phyloP scores from a whole-genome alignment of 2,888 invertebrate species.

The Gastracanthus pulcherrimus region DNA sequence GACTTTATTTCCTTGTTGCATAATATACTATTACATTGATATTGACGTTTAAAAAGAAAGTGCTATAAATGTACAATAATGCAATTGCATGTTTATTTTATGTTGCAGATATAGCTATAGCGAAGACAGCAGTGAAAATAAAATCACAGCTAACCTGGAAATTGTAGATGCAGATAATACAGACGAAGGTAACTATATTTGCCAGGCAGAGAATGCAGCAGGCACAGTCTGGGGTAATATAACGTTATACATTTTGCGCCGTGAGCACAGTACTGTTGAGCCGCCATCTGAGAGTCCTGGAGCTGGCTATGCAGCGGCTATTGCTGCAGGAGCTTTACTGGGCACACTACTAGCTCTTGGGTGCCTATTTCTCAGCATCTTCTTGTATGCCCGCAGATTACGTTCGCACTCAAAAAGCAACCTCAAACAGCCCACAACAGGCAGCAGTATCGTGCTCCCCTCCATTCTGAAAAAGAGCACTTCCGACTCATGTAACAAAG shows the following conservation, averaged over 20 bases:
- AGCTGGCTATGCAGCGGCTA: slow-evolving; percentile 70
- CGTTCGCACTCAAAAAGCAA: slow-evolving; percentile 70
- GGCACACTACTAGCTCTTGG: slow-evolving; percentile 71
- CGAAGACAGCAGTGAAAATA: slow-evolving; percentile 68
- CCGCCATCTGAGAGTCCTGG: slow-evolving; percentile 69
- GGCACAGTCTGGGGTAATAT: slow-evolving; percentile 89
- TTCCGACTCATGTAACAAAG: slow-evolving; percentile 69
- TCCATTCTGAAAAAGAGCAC: slow-evolving; percentile 78
- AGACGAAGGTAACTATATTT: slow-evolving; percentile 92
- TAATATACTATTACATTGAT: too few relatives aligned
- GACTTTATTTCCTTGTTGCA: too few relatives aligned
- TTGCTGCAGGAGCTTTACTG: slow-evolving; percentile 72
- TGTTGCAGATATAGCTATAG: slow-evolving; percentile 70
- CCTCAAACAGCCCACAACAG: slow-evolving; percentile 30
- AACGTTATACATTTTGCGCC: slow-evolving; percentile 86
- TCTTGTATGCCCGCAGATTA: slow-evolving; percentile 69
- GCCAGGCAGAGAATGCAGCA: slow-evolving; percentile 91
- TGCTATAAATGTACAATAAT: too few relatives aligned
- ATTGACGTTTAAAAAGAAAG: too few relatives aligned
- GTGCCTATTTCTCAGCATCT: slow-evolving; percentile 70
- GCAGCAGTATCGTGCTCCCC: slow-evolving; percentile 65
- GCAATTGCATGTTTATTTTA: too few relatives aligned
- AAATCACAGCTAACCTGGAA: slow-evolving; percentile 68
- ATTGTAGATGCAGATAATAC: slow-evolving; percentile 67
- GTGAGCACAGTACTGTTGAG: slow-evolving; percentile 69